These are phyloP conservation scores for Antennarius maculatus DNA, from an alignment of 2,797 vertebrate genomes.

Conservation along the genomic window DNA sequence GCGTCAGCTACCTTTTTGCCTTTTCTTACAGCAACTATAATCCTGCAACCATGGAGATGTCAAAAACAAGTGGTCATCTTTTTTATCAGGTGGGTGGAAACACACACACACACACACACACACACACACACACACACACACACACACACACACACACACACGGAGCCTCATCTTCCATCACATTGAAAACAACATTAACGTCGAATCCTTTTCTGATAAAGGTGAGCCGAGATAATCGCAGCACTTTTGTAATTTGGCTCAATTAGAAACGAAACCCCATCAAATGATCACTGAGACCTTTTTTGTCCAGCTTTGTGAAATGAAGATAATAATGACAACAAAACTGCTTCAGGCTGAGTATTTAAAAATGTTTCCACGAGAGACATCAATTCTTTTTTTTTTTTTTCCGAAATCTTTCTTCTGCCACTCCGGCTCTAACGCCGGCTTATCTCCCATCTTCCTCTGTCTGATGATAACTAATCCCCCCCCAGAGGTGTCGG, in stretches of 20 bases:
- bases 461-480: conserved; percentile 33
- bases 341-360: conserved; percentile 39
- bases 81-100: conserved; percentile 64
- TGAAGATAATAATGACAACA: conserved; percentile 36
- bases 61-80: conserved; percentile 67
- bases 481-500: conserved; percentile 28
- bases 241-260: conserved; percentile 16
- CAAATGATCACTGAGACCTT: conserved; percentile 21
- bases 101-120: conserved; percentile 11
- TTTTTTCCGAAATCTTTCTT: conserved; percentile 24
- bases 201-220: conserved; percentile 26
- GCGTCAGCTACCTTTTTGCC: conserved; percentile 63
- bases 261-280: conserved; percentile 23
- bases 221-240: conserved; percentile 37
- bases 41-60: conserved; percentile 76
- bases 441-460: conserved; percentile 40
- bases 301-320: conserved; percentile 25
- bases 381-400: conserved; percentile 47
- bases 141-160: conserved; percentile 21
- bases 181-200: conserved; percentile 50
- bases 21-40: conserved; percentile 56
- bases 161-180: conserved; percentile 58
- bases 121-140: conserved; percentile 32
- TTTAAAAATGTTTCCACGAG: conserved; percentile 54
- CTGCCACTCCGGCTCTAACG: conserved; percentile 48